Evolutionary conservation across 1,140 invertebrate species (phyloP).

Genomic region (Thalassaphorura encarpata): DNA sequence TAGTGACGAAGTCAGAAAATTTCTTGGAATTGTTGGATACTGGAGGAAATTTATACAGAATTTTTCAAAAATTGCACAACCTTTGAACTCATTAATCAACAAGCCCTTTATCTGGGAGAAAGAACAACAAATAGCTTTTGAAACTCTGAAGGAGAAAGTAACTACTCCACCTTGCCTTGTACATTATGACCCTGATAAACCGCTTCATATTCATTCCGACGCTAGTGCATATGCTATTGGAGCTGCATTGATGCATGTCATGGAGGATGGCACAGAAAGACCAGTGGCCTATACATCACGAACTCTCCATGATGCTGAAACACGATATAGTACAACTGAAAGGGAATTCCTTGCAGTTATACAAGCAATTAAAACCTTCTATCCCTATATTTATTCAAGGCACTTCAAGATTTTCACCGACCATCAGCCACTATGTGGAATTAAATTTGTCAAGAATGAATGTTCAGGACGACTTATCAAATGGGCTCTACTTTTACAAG

Average conservation of each 20-base stretch:
- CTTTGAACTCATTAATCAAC: conserved; percentile 20
- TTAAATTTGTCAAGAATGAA: conserved; percentile 33
- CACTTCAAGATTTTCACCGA: conserved; percentile 25
- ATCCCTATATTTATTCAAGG: conserved; percentile 32
- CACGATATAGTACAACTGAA: conserved; percentile 31
- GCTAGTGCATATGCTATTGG: conserved; percentile 20
- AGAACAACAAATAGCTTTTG: background rate
- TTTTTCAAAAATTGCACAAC: conserved; percentile 13
- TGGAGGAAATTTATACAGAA: conserved; percentile 17
- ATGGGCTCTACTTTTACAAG: conserved; percentile 33
- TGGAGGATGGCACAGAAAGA: conserved; percentile 15
- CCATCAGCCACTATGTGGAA: conserved; percentile 27
- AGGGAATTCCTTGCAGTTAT: conserved; percentile 31
- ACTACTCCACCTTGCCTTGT: conserved; percentile 12
- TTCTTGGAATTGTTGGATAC: conserved; percentile 20
- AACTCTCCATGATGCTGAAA: conserved; percentile 30
- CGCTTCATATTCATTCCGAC: conserved; percentile 19
- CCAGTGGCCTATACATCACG: conserved; percentile 34
- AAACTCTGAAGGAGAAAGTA: conserved; percentile 33
- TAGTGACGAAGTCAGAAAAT: conserved; percentile 18
- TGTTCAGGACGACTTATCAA: conserved; percentile 30
- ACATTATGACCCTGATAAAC: conserved; percentile 29
- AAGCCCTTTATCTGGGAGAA: conserved; percentile 16
- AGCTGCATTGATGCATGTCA: conserved; percentile 25
- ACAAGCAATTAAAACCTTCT: conserved; percentile 30